Conservation (phyloP, 1,140 invertebrate species). For the Dreissena polymorpha region DNA sequence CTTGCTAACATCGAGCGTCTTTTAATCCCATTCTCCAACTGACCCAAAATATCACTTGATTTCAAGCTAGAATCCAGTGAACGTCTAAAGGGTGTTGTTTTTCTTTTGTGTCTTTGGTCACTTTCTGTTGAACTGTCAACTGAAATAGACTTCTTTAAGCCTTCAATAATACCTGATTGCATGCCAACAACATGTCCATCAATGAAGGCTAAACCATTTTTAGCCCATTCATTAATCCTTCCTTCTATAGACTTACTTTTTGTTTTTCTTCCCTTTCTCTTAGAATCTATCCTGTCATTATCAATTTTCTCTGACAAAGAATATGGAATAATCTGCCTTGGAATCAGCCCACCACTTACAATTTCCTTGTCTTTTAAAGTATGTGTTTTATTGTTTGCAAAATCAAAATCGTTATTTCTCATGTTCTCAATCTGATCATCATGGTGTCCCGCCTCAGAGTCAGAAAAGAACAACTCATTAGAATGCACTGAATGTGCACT, state of each 20-base stretch:
- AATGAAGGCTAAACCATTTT: background rate
- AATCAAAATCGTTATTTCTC: too few relatives aligned
- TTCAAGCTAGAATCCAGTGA: conserved; percentile 46
- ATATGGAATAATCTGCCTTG: conserved; percentile 39
- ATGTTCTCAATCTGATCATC: background rate
- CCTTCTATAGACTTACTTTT: conserved; percentile 33
- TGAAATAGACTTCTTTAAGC: conserved; percentile 11
- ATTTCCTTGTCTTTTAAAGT: background rate
- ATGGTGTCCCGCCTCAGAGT: conserved; percentile 46
- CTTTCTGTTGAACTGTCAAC: background rate
- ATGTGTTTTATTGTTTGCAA: too few relatives aligned
- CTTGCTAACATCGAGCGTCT: background rate
- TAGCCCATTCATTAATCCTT: background rate
- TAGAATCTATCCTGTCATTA: background rate
- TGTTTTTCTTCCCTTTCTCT: conserved; percentile 14
- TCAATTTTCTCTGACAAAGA: conserved; percentile 19
- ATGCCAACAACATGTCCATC: background rate
- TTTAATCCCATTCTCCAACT: background rate
- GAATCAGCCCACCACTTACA: conserved; percentile 18
- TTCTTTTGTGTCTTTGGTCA: conserved; percentile 2
- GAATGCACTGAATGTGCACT: conserved; percentile 42
- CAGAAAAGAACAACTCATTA: conserved; percentile 49
- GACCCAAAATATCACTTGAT: conserved; percentile 6
- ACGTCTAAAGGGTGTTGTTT: conserved; percentile 15
- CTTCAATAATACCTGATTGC: background rate